These are phyloP conservation scores for Aegotheles bennettii DNA, from an alignment of 2,113 vertebrate genomes.

Conservation along the genomic window DNA sequence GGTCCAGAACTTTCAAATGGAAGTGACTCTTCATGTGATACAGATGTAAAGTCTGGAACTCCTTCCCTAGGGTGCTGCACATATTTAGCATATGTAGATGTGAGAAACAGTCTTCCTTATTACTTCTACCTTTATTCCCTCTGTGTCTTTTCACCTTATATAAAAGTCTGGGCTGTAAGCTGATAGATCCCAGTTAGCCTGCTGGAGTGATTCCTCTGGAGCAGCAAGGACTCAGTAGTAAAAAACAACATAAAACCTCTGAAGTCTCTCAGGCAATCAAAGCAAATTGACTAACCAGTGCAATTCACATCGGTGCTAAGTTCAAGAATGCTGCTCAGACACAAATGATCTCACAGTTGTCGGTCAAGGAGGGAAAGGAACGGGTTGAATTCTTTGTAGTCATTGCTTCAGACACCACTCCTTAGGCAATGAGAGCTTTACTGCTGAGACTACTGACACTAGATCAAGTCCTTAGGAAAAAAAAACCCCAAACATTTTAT, in stretches of 20 bases:
- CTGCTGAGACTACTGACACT: not conserved
- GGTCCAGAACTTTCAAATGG: not conserved
- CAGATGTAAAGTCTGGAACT: not conserved
- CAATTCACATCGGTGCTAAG: not conserved
- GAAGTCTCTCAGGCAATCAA: not conserved
- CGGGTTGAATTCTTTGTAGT: not conserved
- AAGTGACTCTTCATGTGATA: not conserved
- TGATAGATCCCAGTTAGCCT: not conserved
- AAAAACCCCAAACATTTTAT: not conserved
- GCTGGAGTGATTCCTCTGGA: not conserved
- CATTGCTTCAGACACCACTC: not conserved
- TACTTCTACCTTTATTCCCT: not conserved
- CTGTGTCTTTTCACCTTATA: not conserved
- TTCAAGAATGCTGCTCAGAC: not conserved
- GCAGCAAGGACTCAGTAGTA: not conserved
- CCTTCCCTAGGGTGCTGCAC: not conserved
- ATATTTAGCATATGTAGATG: no score
- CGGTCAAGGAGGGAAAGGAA: not conserved
- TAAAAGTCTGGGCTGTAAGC: not conserved
- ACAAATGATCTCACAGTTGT: not conserved
- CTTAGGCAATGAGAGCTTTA: not conserved
- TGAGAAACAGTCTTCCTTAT: not conserved
- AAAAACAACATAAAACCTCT: not conserved
- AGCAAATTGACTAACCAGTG: not conserved
- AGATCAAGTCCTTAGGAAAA: not conserved